Evolutionary conservation across 2,888 invertebrate genomes (phyloP).

Genomic region (Coronaproctus castanopsis): DNA sequence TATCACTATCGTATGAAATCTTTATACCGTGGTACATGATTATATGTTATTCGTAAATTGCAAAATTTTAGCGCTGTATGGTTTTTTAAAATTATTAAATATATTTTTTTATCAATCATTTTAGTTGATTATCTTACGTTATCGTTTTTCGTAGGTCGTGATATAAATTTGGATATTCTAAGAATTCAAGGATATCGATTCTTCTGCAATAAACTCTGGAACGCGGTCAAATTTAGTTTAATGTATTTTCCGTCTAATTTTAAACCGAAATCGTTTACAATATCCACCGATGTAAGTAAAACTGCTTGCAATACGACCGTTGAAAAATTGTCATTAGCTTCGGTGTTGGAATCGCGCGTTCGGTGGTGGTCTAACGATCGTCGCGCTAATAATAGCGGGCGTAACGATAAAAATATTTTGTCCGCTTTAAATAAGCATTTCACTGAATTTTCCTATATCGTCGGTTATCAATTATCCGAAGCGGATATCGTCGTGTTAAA

Average conservation of each 20-base stretch:
- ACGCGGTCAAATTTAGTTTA: conserved; percentile 83
- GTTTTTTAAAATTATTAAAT: no score
- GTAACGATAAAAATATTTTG: conserved; percentile 5
- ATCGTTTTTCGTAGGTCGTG: conserved; percentile 53
- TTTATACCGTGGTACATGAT: no score
- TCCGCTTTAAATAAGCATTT: conserved; percentile 27
- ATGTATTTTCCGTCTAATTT: conserved; percentile 36
- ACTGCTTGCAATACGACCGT: conserved; percentile 8
- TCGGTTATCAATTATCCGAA: conserved; percentile 28
- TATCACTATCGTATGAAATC: no score
- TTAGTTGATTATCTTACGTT: no score
- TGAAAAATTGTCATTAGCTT: conserved; percentile 9
- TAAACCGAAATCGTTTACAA: conserved; percentile 16
- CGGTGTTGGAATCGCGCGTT: not conserved
- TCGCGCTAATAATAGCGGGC: not conserved
- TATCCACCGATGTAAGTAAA: conserved; percentile 3
- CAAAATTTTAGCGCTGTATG: no score
- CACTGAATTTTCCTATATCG: conserved; percentile 27
- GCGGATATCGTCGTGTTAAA: conserved; percentile 26
- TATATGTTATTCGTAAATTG: no score
- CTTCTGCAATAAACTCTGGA: conserved; percentile 99
- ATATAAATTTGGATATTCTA: conserved; percentile 88
- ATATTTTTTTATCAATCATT: no score
- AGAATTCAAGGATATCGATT: conserved; percentile 85
- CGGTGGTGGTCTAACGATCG: not conserved